Conservation (phyloP, 35 echinoderm and acorn worm genomes). For the Ptychodera flava region DNA sequence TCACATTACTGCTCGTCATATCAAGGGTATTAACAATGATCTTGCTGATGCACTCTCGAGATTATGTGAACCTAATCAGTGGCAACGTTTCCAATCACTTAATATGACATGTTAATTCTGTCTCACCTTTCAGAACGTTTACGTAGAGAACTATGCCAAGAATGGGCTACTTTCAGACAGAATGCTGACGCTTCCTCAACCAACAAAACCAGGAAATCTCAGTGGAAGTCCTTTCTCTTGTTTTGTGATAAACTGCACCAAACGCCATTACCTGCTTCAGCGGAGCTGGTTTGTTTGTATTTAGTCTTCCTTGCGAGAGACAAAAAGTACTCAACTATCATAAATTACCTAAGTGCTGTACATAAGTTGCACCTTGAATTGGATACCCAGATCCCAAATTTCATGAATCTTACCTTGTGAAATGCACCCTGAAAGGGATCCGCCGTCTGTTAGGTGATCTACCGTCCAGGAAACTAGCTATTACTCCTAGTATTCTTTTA, state of each 20-base stretch:
- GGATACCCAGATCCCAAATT: neutral
- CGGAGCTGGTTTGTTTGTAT: neutral
- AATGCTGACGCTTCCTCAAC: too few relatives aligned
- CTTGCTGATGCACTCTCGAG: too few relatives aligned
- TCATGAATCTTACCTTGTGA: neutral
- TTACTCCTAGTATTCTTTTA: neutral
- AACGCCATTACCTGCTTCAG: neutral
- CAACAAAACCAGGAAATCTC: too few relatives aligned
- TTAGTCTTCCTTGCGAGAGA: neutral
- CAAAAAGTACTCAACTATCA: neutral
- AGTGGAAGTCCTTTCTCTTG: neutral
- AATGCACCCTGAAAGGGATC: neutral
- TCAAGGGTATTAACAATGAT: too few relatives aligned
- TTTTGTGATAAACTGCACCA: neutral
- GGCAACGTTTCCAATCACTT: too few relatives aligned
- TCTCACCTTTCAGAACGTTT: too few relatives aligned
- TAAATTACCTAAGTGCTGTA: neutral
- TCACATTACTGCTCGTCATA: too few relatives aligned
- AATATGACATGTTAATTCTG: too few relatives aligned
- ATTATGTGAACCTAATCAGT: too few relatives aligned
- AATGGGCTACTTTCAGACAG: too few relatives aligned
- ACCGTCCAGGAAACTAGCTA: neutral
- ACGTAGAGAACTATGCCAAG: too few relatives aligned
- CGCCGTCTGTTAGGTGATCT: neutral
- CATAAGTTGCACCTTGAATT: neutral